Conservation (phyloP, 1,140 invertebrate species). For the Matsumurasca onukii region DNA sequence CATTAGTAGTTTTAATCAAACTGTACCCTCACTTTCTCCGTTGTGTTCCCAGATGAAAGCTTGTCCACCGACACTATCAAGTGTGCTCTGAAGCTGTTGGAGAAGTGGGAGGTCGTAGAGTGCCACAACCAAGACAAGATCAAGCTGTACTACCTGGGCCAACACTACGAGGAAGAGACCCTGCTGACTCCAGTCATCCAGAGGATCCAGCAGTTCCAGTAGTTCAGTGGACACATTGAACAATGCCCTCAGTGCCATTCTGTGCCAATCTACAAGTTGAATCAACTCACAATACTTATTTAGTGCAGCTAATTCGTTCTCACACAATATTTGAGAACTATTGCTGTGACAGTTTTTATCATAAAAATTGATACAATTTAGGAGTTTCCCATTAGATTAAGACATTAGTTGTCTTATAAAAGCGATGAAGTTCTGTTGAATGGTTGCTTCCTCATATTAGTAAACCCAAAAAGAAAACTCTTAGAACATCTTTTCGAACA, state of each 20-base stretch:
- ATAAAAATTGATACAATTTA: too few relatives aligned
- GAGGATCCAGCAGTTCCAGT: constrained; percentile 30
- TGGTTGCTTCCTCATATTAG: too few relatives aligned
- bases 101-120: constrained; percentile 75
- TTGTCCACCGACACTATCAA: constrained; percentile 77
- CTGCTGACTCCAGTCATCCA: constrained; percentile 27
- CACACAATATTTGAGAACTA: not conserved
- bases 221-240: not conserved
- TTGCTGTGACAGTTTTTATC: not conserved
- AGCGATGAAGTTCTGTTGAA: too few relatives aligned
- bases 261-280: not conserved
- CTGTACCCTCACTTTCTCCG: too few relatives aligned
- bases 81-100: constrained; percentile 75
- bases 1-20: too few relatives aligned
- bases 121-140: constrained; percentile 61
- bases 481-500: too few relatives aligned
- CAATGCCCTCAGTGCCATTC: not conserved
- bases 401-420: too few relatives aligned
- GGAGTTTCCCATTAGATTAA: too few relatives aligned
- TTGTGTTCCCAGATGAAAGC: constrained; percentile 69
- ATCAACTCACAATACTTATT: too few relatives aligned
- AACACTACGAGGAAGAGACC: constrained; percentile 52
- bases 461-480: too few relatives aligned
- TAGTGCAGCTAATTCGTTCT: not conserved
- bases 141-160: constrained; percentile 57